phyloP scores from a whole-genome alignment of 2,797 vertebrate genomes.

The Sarcophilus harrisii region DNA sequence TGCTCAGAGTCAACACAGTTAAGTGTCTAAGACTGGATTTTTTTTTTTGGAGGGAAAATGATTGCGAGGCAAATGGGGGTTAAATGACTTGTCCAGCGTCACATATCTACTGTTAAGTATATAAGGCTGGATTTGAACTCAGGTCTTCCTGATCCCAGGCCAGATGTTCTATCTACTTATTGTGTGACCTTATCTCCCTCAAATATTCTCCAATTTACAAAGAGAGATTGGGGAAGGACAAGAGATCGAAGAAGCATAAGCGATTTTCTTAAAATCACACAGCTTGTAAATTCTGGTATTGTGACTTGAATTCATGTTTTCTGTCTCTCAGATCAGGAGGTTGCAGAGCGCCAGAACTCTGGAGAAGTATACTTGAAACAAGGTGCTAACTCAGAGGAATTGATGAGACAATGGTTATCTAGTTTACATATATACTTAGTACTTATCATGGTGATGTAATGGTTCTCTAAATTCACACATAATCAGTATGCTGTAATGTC shows the following conservation, averaged over 20 bases:
- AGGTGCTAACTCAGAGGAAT: too few species aligned
- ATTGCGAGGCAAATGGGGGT: neutral
- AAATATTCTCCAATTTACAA: conserved; percentile 20
- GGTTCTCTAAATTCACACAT: too few species aligned
- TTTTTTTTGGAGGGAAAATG: too few species aligned
- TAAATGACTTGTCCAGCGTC: neutral
- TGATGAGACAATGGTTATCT: too few species aligned
- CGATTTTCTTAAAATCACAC: conserved; percentile 7
- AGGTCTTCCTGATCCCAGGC: neutral
- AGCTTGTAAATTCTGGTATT: neutral
- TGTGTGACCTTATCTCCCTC: neutral
- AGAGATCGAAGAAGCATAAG: neutral
- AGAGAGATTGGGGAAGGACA: neutral
- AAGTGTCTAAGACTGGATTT: neutral
- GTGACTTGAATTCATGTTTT: conserved; percentile 7
- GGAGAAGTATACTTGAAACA: too few species aligned
- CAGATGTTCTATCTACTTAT: neutral
- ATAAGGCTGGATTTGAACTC: neutral
- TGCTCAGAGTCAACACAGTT: neutral
- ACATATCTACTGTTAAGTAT: neutral
- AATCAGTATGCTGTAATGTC: too few species aligned
- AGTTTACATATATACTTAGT: too few species aligned
- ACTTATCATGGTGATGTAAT: too few species aligned
- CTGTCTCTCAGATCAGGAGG: neutral
- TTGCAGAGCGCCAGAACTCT: too few species aligned